A percentile compares a stretch with the other conserved stretches of the same genome.
Conservation (phyloP, 2,797 vertebrate species). For the Coregonus suidteri region DNA sequence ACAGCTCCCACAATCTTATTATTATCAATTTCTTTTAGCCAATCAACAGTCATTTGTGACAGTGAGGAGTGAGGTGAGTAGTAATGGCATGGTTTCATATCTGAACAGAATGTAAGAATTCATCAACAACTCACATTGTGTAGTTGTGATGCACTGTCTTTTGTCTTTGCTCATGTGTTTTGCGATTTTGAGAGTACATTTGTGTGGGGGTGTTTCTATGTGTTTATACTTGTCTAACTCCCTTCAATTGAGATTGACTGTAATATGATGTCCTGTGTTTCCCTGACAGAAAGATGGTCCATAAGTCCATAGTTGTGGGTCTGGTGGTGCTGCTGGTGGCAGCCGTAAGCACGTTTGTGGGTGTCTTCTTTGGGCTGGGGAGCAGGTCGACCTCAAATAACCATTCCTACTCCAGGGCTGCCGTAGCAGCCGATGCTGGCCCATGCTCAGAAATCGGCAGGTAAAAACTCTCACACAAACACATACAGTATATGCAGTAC, state of each 20-base stretch:
- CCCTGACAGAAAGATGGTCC: conserved; percentile 56
- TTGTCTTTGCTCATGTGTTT: no score
- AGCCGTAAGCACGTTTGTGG: conserved; percentile 63
- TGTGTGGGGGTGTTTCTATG: neutral
- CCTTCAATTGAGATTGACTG: neutral
- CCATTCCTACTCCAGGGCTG: conserved; percentile 72
- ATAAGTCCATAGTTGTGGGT: conserved; percentile 48
- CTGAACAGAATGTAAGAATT: no score
- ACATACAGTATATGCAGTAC: neutral
- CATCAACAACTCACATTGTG: no score
- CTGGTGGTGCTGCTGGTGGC: conserved; percentile 66
- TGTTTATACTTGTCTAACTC: neutral
- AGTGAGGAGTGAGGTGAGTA: no score
- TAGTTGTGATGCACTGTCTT: no score
- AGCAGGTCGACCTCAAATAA: neutral
- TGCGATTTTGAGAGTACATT: neutral
- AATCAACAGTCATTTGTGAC: no score
- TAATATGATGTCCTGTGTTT: neutral
- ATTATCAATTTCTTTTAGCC: no score
- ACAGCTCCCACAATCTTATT: no score
- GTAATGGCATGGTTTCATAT: no score
- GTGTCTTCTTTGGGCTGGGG: conserved; percentile 77
- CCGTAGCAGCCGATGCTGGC: conserved; percentile 64
- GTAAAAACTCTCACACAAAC: conserved; percentile 65
- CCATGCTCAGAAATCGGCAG: conserved; percentile 87